These are phyloP conservation scores for Mimas tiliae DNA, from an alignment of 2,888 invertebrate genomes.

Conservation along the genomic window DNA sequence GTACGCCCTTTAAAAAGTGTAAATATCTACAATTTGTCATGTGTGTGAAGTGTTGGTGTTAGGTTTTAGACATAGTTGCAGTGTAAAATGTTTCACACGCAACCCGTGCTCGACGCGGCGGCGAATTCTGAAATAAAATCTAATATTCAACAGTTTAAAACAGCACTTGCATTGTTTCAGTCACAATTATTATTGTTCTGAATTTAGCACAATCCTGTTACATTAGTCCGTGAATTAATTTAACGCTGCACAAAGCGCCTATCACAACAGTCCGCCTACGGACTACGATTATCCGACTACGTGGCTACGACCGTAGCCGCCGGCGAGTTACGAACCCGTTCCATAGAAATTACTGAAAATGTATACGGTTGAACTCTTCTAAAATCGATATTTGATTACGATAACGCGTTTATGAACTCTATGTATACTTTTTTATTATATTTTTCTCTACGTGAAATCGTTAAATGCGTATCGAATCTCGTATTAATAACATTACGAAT, in stretches of 20 bases:
- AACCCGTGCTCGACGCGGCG: not conserved
- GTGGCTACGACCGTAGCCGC: constrained; percentile 30
- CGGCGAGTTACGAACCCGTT: constrained; percentile 26
- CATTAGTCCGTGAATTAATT: not conserved
- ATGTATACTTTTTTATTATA: not conserved
- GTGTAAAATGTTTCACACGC: not conserved
- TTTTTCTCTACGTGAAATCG: not conserved
- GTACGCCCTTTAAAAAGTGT: not conserved
- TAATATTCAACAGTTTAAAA: not conserved
- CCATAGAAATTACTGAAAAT: constrained; percentile 27
- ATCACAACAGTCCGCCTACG: too few relatives aligned
- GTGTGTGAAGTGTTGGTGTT: not conserved
- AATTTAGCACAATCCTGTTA: not conserved
- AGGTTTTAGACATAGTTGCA: too few relatives aligned
- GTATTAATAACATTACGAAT: not conserved
- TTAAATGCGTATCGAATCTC: not conserved
- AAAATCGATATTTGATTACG: constrained; percentile 25
- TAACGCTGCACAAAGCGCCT: too few relatives aligned
- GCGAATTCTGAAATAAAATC: constrained; percentile 6
- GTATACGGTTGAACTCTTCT: constrained; percentile 6
- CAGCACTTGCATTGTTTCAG: constrained; percentile 10
- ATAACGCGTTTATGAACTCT: constrained; percentile 9
- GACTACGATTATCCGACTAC: constrained; percentile 35
- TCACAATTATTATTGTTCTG: not conserved
- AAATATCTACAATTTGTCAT: constrained; percentile 4